These are phyloP conservation scores for Phengaris alcon DNA, from an alignment of 2,888 invertebrate genomes.

Conservation along the genomic window DNA sequence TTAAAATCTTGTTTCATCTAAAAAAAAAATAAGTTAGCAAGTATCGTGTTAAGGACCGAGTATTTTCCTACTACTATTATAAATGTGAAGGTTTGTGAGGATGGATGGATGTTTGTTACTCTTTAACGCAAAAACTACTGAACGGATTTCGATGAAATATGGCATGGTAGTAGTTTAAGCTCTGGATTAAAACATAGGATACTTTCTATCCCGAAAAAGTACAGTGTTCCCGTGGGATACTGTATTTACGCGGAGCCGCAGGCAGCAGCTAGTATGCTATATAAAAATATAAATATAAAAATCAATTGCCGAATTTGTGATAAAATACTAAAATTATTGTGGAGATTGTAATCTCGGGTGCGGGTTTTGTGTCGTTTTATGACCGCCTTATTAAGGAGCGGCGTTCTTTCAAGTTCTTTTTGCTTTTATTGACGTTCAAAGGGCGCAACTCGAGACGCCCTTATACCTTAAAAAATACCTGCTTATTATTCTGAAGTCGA, in stretches of 20 bases:
- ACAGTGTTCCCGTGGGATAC: no score
- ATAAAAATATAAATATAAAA: background rate
- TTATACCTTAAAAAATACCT: background rate
- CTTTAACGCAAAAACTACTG: no score
- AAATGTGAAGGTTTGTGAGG: no score
- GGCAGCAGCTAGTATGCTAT: background rate
- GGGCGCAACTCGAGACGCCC: slow-evolving; percentile 20
- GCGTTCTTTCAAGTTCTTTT: slow-evolving; percentile 12
- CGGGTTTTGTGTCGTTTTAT: slow-evolving; percentile 13
- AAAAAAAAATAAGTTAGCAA: background rate
- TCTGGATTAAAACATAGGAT: no score
- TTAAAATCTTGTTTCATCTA: no score
- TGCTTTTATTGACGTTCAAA: slow-evolving; percentile 1
- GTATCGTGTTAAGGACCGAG: background rate
- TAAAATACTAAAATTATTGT: slow-evolving; percentile 8
- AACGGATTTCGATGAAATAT: no score
- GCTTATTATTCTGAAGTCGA: background rate
- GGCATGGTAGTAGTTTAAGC: no score
- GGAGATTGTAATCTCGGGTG: slow-evolving; percentile 12
- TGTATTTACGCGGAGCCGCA: no score
- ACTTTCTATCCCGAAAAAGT: no score
- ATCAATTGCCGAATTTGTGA: slow-evolving; percentile 26
- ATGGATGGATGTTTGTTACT: no score
- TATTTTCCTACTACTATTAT: background rate
- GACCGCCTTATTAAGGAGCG: slow-evolving; percentile 18